Conservation (phyloP, 2,797 vertebrate species). For the Sorex maritimensis region DNA sequence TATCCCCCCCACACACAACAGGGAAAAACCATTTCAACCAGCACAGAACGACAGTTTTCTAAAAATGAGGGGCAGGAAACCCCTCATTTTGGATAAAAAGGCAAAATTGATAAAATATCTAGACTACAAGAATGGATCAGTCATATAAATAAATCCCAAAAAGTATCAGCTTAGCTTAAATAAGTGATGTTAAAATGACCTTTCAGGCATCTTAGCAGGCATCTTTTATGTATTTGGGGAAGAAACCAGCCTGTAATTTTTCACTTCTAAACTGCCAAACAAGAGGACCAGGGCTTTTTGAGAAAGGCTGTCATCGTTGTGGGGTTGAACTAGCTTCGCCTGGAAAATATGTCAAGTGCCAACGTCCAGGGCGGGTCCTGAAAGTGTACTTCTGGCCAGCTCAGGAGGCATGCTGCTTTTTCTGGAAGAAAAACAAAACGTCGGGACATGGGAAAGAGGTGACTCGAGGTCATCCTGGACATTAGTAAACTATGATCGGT, state of each 20-base stretch:
- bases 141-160: conserved; percentile 5
- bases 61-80: background rate
- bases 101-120: background rate
- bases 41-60: no score
- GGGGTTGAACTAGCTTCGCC: background rate
- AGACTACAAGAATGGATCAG: background rate
- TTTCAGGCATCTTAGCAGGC: background rate
- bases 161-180: conserved; percentile 30
- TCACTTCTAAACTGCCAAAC: conserved; percentile 24
- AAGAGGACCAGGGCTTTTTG: conserved; percentile 59
- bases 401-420: conserved; percentile 29
- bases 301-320: conserved; percentile 60
- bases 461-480: conserved; percentile 70
- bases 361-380: conserved; percentile 30
- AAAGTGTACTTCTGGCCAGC: conserved; percentile 28
- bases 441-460: conserved; percentile 38
- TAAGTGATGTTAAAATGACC: background rate
- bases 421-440: conserved; percentile 68
- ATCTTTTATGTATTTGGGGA: conserved; percentile 19
- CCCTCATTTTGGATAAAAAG: no score
- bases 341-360: conserved; percentile 70
- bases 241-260: conserved; percentile 36
- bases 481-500: conserved; percentile 15
- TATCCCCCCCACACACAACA: no score
- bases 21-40: no score